These are phyloP conservation scores for Platysternon megacephalum DNA, from an alignment of 2,113 vertebrate species.

Conservation along the genomic window DNA sequence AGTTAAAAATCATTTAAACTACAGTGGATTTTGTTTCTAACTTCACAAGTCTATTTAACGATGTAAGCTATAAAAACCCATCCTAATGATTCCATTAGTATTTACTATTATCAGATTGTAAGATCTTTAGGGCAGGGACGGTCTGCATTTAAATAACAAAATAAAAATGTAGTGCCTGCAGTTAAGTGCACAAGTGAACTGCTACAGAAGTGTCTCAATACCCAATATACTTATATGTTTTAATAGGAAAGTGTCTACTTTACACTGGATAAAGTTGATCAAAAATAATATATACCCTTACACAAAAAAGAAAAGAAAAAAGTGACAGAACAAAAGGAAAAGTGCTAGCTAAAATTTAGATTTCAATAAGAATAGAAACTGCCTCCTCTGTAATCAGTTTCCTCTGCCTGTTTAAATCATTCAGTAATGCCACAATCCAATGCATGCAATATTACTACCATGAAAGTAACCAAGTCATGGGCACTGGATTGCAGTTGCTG, in stretches of 20 bases:
- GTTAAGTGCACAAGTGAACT: background rate
- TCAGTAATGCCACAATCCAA: background rate
- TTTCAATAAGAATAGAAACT: constrained; percentile 1
- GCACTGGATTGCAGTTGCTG: background rate
- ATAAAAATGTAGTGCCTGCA: background rate
- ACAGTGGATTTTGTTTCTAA: constrained; percentile 18
- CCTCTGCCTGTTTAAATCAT: constrained; percentile 11
- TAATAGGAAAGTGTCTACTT: background rate
- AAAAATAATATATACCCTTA: background rate
- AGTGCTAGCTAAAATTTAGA: constrained; percentile 1
- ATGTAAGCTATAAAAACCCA: constrained; percentile 2
- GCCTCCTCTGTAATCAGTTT: background rate
- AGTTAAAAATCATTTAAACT: background rate
- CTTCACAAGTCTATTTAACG: constrained; percentile 26
- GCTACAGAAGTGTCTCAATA: background rate
- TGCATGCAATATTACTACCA: background rate
- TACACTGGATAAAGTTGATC: background rate
- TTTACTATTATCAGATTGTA: background rate
- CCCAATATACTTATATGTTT: background rate
- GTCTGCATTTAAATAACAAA: background rate
- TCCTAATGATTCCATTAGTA: background rate
- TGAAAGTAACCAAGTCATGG: background rate
- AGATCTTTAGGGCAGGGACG: background rate
- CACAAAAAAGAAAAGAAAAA: background rate
- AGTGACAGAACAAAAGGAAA: background rate